Base-by-base conservation (phyloP, 2,113 vertebrate species). In the Piprites chloris region DNA sequence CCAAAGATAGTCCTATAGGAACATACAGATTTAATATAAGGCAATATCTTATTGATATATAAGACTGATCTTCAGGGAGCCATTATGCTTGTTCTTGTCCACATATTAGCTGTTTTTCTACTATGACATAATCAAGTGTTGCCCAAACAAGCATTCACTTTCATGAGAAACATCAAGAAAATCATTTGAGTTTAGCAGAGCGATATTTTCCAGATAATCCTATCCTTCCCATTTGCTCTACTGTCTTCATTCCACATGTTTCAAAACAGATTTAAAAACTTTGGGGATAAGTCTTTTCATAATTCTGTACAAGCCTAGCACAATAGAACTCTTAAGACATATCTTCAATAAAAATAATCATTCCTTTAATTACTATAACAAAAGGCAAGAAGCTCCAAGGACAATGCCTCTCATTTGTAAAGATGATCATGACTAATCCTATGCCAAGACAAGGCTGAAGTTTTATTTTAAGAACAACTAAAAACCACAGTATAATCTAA, bases 341-440 rank as follows among this genome's bases (percentile, higher is more conserved):
- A 65, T 11, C 16, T 73, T n/a, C 23, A 87, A 79, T 37, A 68
- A 5, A 91, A 92, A 87, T 47, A 89, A 72, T 26, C 8, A 53
- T 50, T 58, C 28, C 32, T 35, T 81, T 59, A 44, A 76, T 68
- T 87, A 66, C 35, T 53, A 19, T 41, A 27, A 41, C 22, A 35
- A 85, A 88, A 85, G 10, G 66, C 30, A 62, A 68, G 5, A 58
- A 85, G 33, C 49, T 87, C 69, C 37, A 65, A 92, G 85, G 33
- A 94, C 91, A 85, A 93, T 42, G 13, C 39, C 30, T 81, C 44
- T 67, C 41, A 86, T 92, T 91, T 89, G 14, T 65, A 95, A 94
- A 96, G 81, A 81, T 69, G 58, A 96, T 79, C 37, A 46, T 18
- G 79, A 95, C 46, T 72, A 95, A 72, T 74, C 63, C 24, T 65